phyloP scores from a whole-genome alignment of 2,113 vertebrate genomes.

The Sialia sialis region DNA sequence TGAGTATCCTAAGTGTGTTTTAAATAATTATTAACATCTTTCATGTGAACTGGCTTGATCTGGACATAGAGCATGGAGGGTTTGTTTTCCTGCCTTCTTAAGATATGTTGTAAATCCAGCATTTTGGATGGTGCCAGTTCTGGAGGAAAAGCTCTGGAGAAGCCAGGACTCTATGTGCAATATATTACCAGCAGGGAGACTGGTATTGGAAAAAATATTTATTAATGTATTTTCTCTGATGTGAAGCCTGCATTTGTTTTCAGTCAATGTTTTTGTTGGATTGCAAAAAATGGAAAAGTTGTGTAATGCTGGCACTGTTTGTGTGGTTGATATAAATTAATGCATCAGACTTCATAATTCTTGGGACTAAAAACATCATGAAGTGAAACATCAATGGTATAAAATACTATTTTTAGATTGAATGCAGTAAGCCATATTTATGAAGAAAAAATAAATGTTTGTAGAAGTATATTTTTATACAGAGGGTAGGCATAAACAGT shows the following conservation, averaged over 20 bases:
- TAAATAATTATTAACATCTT: not conserved
- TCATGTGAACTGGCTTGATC: not conserved
- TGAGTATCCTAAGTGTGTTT: not conserved
- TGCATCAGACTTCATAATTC: not conserved
- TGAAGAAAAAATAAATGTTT: not conserved
- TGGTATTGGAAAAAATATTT: not conserved
- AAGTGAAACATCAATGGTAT: not conserved
- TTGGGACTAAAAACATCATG: not conserved
- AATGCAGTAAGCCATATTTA: not conserved
- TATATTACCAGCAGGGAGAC: not conserved
- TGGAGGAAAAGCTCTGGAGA: not conserved
- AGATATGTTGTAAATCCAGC: not conserved
- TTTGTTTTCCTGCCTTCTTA: not conserved
- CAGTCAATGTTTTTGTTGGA: not conserved
- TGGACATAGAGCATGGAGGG: not conserved
- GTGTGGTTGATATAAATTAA: not conserved
- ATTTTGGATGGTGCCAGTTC: not conserved
- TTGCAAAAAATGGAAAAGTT: not conserved
- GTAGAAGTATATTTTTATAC: not conserved
- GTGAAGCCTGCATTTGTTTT: not conserved
- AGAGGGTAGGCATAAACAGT: not conserved
- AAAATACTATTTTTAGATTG: not conserved
- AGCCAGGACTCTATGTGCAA: not conserved
- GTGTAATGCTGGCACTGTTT: not conserved
- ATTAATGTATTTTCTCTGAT: not conserved